Conservation (phyloP, 1,140 invertebrate genomes). For the Whitmania pigra region DNA sequence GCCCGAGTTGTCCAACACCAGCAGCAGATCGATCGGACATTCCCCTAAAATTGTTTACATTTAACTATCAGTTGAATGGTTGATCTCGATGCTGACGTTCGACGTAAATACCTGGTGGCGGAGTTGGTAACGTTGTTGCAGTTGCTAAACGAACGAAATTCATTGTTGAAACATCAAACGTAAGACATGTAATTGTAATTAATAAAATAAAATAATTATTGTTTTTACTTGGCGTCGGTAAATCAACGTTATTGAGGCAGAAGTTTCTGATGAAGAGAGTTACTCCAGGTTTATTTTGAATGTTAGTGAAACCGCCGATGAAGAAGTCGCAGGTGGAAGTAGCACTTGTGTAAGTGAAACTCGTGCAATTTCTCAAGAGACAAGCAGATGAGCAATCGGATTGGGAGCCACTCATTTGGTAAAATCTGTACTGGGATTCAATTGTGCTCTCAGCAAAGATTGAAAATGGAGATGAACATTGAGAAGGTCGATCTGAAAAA, state of each 20-base stretch:
- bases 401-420: neutral
- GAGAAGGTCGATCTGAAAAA: too few relatives aligned
- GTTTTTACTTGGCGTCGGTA: neutral
- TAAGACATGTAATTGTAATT: neutral
- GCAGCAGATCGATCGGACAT: neutral
- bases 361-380: neutral
- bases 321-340: neutral
- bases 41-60: neutral
- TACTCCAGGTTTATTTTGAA: neutral
- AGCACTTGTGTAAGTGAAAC: neutral
- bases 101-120: neutral
- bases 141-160: neutral
- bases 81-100: neutral
- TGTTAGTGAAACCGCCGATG: neutral
- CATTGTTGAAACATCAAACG: neutral
- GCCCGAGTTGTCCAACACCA: slow-evolving; percentile 16
- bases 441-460: neutral
- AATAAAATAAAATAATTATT: neutral
- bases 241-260: neutral
- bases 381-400: neutral
- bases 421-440: neutral
- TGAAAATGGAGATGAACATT: neutral
- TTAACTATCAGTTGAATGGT: too few relatives aligned
- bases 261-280: neutral
- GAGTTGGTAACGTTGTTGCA: neutral